Evolutionary conservation across 2,888 invertebrate genomes (phyloP).

Genomic region (Disparrhopalites patrizii): DNA sequence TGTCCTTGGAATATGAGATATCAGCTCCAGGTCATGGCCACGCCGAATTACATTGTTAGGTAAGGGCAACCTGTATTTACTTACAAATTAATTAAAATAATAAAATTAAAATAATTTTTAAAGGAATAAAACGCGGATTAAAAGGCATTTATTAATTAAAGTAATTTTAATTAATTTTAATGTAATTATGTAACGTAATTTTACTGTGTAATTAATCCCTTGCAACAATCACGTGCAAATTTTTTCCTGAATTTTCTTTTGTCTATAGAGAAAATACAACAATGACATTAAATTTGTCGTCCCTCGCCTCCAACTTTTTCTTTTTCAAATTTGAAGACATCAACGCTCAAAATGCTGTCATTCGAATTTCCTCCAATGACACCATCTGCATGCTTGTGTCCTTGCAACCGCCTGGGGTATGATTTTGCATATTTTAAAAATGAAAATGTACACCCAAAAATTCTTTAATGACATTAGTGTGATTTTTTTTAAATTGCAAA

Average conservation of each 20-base stretch:
- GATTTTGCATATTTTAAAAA: no score
- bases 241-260: background rate
- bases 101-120: no score
- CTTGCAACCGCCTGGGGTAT: slow-evolving; percentile 58
- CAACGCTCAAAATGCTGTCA: slow-evolving; percentile 55
- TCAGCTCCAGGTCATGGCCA: background rate
- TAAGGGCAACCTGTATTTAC: no score
- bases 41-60: background rate
- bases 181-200: background rate
- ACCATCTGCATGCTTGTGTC: slow-evolving; percentile 71
- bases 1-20: background rate
- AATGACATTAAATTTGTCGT: slow-evolving; percentile 51
- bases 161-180: background rate
- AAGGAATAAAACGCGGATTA: no score
- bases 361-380: slow-evolving; percentile 62
- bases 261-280: background rate
- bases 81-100: no score
- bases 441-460: no score
- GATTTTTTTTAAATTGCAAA: no score
- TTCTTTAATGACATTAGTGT: no score
- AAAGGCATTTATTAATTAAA: background rate
- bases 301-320: slow-evolving; percentile 61
- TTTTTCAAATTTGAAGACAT: slow-evolving; percentile 58
- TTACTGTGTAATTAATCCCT: background rate
- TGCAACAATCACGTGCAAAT: slow-evolving; percentile 3